Conservation (phyloP, 2,113 vertebrate genomes). For the Gobiocypris rarus region DNA sequence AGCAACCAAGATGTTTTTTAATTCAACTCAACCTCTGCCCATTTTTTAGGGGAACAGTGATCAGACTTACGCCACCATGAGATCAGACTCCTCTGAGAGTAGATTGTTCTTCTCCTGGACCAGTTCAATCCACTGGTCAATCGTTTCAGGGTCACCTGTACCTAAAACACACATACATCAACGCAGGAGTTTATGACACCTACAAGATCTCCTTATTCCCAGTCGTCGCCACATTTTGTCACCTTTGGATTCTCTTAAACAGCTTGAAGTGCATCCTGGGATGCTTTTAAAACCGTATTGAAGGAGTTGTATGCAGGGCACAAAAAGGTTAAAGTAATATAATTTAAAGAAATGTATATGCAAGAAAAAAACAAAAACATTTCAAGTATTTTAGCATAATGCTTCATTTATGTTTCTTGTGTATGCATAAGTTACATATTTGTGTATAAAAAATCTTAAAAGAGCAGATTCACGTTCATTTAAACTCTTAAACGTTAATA, state of each 20-base stretch:
- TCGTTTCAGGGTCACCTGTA: constrained; percentile 68
- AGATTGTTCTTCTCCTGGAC: constrained; percentile 89
- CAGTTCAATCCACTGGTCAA: constrained; percentile 86
- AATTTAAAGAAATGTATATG: no score
- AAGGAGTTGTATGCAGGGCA: not conserved
- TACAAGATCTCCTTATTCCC: not conserved
- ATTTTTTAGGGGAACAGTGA: not conserved
- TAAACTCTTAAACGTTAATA: no score
- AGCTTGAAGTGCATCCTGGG: no score
- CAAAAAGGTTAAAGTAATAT: no score
- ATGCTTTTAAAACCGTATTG: not conserved
- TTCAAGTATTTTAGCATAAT: no score
- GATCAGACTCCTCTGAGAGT: constrained; percentile 89
- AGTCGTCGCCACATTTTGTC: no score
- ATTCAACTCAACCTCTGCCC: no score
- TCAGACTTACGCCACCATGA: constrained; percentile 89
- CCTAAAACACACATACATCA: constrained; percentile 26
- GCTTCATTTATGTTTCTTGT: no score
- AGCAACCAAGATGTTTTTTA: not conserved
- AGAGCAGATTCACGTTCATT: no score
- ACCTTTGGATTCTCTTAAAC: not conserved
- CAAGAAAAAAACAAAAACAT: no score
- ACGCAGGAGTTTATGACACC: not conserved
- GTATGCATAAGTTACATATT: no score
- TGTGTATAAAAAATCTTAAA: no score